Percentiles rank a stretch among this genome's conserved stretches.
These are phyloP conservation scores for Thripadectes ignobilis DNA, from an alignment of 2,797 vertebrate genomes.

Conservation along the genomic window DNA sequence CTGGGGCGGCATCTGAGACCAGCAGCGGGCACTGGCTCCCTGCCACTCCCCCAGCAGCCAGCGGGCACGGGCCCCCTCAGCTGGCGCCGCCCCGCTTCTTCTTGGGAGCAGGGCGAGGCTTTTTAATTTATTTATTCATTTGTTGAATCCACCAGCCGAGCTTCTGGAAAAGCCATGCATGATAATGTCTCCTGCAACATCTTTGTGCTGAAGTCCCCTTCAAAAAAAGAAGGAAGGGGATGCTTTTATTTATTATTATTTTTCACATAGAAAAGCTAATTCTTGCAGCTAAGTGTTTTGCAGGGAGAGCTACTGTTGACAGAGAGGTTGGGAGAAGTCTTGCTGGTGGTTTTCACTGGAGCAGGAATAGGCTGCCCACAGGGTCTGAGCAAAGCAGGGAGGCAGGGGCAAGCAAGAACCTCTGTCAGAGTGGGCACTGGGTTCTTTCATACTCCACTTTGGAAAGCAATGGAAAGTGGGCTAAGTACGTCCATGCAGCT, in stretches of 20 bases:
- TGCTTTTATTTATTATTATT: background rate
- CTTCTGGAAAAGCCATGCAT: background rate
- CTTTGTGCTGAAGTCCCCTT: background rate
- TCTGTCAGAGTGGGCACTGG: background rate
- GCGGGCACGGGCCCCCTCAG: background rate
- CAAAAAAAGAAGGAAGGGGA: background rate
- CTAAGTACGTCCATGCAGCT: background rate
- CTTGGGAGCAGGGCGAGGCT: background rate
- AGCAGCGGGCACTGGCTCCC: background rate
- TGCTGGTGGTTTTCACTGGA: background rate
- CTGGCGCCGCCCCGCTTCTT: background rate
- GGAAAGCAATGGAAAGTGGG: background rate
- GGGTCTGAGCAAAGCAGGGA: background rate
- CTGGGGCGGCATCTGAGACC: slow-evolving; percentile 34
- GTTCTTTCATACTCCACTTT: fast-evolving
- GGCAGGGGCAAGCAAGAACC: background rate
- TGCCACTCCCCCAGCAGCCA: background rate
- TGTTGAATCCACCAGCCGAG: background rate
- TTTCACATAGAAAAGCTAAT: background rate
- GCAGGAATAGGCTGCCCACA: fast-evolving
- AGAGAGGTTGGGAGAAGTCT: background rate
- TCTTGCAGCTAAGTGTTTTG: background rate
- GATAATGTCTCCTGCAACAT: background rate
- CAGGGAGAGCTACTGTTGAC: background rate
- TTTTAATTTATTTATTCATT: background rate